Base-by-base conservation (phyloP, 1,140 invertebrate species). In the Tetramorium parvispinum region DNA sequence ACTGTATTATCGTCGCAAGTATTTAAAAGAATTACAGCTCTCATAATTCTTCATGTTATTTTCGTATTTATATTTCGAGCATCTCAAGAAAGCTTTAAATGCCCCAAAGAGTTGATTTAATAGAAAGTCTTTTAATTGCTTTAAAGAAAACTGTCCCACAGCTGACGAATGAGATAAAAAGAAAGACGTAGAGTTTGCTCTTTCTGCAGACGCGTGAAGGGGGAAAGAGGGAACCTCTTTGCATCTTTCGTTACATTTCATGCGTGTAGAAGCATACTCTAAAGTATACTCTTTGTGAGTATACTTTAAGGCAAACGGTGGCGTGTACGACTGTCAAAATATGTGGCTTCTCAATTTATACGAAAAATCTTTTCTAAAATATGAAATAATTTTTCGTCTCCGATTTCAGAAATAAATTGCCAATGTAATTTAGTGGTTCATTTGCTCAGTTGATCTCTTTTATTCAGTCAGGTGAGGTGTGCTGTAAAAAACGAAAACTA, bases 161-260 rank as follows among this genome's bases (percentile, higher is more conserved):
- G 13, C 37, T 66, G 18, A 40, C 32, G 18, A 18, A 46, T 66
- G 27, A 24, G n/a, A 24, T 24, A n/a, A 66, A n/a, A 43, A 13
- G 65, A 63, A 37, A 63, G 59, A 2, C 1, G 7, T 10, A 21
- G 37, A 66, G 37, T 65, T 40, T 65, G 10, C 40, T 66, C 65
- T 43, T 66, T 46, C 37, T 66, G 40, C 11, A 66, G 37, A 43
- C 10, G 65, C 40, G 32, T 66, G n/a, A 66, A 66, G 7, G 40
- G 11, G 63, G 11, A 43, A 66, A 43, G 4, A 21, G 32, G 32
- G 37, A 46, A 43, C 0, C 27, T 32, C 3, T 32, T 66, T 66
- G n/a, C n/a, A 66, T 46, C 8, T 66, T 66, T 66, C 40, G 4
- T 66, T 66, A 43, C n/a, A 66, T 66, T 43, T 66, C n/a, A 43